These are phyloP conservation scores for Delichon dasypus DNA, from an alignment of 2,797 vertebrate genomes.

Conservation along the genomic window DNA sequence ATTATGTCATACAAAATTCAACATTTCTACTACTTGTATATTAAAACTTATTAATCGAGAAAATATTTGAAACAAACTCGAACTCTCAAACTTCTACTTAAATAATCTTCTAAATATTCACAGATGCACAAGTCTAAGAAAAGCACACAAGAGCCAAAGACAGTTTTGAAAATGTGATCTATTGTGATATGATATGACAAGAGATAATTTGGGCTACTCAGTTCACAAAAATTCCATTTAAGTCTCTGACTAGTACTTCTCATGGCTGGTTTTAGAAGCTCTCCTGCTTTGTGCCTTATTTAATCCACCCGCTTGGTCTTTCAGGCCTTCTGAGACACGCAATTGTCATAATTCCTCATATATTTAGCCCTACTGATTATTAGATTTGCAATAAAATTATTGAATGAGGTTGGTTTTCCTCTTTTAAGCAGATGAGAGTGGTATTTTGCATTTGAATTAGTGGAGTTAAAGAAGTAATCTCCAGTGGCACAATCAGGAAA, in stretches of 20 bases:
- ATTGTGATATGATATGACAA: neutral
- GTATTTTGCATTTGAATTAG: neutral
- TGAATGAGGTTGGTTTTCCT: neutral
- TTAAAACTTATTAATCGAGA: slow-evolving; percentile 37
- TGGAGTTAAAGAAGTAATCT: neutral
- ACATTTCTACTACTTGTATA: slow-evolving; percentile 1
- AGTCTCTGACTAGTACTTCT: neutral
- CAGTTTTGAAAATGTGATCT: neutral
- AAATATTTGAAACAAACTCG: slow-evolving; percentile 31
- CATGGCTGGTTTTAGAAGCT: neutral
- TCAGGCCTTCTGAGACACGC: neutral
- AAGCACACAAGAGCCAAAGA: neutral
- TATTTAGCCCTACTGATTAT: neutral
- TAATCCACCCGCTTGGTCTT: neutral
- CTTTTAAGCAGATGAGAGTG: neutral
- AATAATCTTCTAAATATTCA: slow-evolving; percentile 19
- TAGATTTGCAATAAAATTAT: neutral
- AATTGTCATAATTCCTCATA: neutral
- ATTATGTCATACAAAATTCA: slow-evolving; percentile 36
- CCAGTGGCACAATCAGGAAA: neutral
- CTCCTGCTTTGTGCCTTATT: neutral
- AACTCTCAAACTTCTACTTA: slow-evolving; percentile 18
- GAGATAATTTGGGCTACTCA: neutral
- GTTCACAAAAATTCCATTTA: neutral
- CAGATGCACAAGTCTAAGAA: slow-evolving; percentile 15